Evolutionary conservation across 1,140 invertebrate species (phyloP).

Genomic region (Himalopsyche phryganea): DNA sequence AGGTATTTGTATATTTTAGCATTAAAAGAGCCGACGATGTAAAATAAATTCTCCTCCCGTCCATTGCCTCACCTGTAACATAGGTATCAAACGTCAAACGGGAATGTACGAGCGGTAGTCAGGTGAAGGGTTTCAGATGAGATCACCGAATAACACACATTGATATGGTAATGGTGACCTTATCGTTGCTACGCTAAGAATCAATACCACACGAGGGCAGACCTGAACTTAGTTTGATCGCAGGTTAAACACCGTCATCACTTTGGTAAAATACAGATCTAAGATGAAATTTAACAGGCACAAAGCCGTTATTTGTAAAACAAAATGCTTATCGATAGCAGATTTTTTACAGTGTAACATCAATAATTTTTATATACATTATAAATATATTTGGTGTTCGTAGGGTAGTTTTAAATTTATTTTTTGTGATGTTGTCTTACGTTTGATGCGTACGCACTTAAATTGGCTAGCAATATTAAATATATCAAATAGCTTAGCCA

Average conservation of each 20-base stretch:
- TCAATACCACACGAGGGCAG: neutral
- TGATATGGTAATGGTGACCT: constrained; percentile 14
- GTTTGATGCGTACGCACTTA: no score
- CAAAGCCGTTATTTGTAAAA: neutral
- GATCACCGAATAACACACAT: constrained; percentile 14
- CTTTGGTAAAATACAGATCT: neutral
- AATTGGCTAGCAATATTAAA: no score
- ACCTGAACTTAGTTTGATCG: neutral
- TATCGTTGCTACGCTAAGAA: constrained; percentile 1
- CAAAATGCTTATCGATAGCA: no score
- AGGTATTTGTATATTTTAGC: neutral
- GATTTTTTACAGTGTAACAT: no score
- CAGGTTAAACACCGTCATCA: no score
- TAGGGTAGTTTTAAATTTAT: no score
- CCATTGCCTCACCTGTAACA: no score
- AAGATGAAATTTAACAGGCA: neutral
- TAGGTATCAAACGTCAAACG: no score
- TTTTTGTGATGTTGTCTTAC: no score
- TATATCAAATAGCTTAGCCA: no score
- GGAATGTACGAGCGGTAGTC: neutral
- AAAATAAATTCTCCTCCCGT: constrained; percentile 1
- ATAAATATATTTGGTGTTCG: no score
- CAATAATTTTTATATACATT: no score
- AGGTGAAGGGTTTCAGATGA: constrained; percentile 4
- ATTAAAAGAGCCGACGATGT: neutral